Conservation (phyloP, 1,140 invertebrate species). For the Leptopilina boulardi region DNA sequence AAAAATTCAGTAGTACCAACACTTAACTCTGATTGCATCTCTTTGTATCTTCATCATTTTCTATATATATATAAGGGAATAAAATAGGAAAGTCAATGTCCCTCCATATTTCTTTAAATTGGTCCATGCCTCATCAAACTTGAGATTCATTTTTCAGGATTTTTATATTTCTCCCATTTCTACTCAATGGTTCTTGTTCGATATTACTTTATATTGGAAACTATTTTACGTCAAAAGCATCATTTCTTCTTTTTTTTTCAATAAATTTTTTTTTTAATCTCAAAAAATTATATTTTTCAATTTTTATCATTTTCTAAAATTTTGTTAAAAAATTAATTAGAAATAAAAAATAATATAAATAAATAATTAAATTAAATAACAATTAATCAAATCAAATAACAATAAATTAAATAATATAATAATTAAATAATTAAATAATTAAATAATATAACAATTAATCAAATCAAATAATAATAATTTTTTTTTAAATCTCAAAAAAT, state of each 20-base stretch:
- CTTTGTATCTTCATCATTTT: conserved; percentile 2
- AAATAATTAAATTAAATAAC: too few relatives aligned
- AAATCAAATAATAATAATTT: too few relatives aligned
- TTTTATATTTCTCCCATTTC: background rate
- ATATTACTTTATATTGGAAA: conserved; percentile 16
- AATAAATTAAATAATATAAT: too few relatives aligned
- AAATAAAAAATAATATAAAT: too few relatives aligned
- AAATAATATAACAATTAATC: too few relatives aligned
- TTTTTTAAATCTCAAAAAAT: too few relatives aligned
- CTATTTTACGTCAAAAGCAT: background rate
- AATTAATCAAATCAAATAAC: too few relatives aligned
- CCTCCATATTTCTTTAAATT: conserved; percentile 8
- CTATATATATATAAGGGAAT: background rate
- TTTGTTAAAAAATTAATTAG: too few relatives aligned
- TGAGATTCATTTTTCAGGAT: conserved; percentile 16
- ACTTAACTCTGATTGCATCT: conserved; percentile 27
- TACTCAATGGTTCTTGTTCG: conserved; percentile 6
- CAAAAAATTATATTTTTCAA: too few relatives aligned
- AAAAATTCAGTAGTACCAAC: conserved; percentile 24
- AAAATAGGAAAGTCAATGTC: background rate
- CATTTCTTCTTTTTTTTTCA: background rate
- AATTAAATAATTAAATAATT: too few relatives aligned
- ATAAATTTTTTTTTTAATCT: too few relatives aligned
- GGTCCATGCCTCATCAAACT: conserved; percentile 27
- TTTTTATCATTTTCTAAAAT: too few relatives aligned